phyloP scores from a whole-genome alignment of 2,888 invertebrate species.

The Elegia similella region DNA sequence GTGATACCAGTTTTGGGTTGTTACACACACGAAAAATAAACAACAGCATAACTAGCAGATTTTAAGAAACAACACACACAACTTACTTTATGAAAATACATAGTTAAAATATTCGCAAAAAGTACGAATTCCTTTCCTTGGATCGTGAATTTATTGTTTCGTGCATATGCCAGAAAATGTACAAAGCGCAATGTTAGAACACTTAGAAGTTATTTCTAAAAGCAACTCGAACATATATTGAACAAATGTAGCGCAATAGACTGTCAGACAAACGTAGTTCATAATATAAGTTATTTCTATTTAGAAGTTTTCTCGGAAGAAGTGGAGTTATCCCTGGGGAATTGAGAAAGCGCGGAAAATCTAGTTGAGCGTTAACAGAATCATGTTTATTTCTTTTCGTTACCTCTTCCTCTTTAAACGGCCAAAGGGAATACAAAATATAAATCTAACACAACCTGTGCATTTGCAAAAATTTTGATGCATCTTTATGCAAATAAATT shows the following conservation, averaged over 20 bases:
- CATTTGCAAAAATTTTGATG: background rate
- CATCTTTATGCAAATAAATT: too few relatives aligned
- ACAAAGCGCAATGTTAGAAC: background rate
- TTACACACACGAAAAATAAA: too few relatives aligned
- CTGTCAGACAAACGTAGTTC: slow-evolving; percentile 6
- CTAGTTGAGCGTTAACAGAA: slow-evolving; percentile 41
- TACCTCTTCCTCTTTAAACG: slow-evolving; percentile 32
- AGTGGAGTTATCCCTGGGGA: slow-evolving; percentile 28
- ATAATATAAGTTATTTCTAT: slow-evolving; percentile 17
- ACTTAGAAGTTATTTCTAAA: background rate
- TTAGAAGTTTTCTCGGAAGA: slow-evolving; percentile 15
- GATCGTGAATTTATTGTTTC: background rate
- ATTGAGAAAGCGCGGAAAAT: slow-evolving; percentile 38
- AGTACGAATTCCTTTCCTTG: background rate
- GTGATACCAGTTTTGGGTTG: too few relatives aligned
- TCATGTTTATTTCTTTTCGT: slow-evolving; percentile 45
- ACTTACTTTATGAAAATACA: too few relatives aligned
- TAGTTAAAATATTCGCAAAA: too few relatives aligned
- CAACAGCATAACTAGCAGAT: too few relatives aligned
- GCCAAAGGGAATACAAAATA: slow-evolving; percentile 25
- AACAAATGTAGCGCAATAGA: slow-evolving; percentile 1
- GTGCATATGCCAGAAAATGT: background rate
- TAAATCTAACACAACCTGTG: background rate
- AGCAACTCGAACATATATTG: background rate
- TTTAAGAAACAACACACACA: too few relatives aligned